phyloP scores from a whole-genome alignment of 2,797 vertebrate genomes.

The Eulemur albifrons region DNA sequence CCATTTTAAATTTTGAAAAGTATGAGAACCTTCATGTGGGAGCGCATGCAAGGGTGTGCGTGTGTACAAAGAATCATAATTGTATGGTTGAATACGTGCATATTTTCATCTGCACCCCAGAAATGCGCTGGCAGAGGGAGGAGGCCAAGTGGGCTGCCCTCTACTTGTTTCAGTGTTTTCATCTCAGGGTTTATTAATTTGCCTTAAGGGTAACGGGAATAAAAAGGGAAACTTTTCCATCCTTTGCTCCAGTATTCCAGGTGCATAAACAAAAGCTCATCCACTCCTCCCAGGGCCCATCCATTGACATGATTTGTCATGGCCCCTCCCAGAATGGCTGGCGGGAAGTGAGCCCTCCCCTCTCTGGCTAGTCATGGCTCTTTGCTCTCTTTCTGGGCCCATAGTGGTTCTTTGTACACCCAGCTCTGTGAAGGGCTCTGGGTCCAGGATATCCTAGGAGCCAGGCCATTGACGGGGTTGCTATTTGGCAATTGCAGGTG shows the following conservation, averaged over 20 bases:
- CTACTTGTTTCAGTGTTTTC: background rate
- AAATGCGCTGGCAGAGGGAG: fast-evolving
- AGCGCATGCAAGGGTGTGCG: too few relatives aligned
- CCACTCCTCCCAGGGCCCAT: fast-evolving
- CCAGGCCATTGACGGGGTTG: background rate
- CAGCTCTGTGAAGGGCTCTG: background rate
- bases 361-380: background rate
- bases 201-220: background rate
- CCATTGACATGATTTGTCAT: background rate
- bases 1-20: background rate
- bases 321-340: background rate
- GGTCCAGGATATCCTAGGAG: background rate
- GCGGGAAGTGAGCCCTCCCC: background rate
- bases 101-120: too few relatives aligned
- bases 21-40: background rate
- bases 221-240: background rate
- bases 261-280: background rate
- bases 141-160: fast-evolving
- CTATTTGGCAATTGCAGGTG: background rate
- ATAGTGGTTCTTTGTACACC: background rate
- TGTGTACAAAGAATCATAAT: background rate
- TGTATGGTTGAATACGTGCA: background rate
- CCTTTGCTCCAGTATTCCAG: background rate
- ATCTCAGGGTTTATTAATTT: background rate
- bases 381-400: background rate